Percentiles rank a stretch among this genome's conserved stretches.
Evolutionary conservation across 2,888 invertebrate species (phyloP).

Genomic region (Heliconius erato): DNA sequence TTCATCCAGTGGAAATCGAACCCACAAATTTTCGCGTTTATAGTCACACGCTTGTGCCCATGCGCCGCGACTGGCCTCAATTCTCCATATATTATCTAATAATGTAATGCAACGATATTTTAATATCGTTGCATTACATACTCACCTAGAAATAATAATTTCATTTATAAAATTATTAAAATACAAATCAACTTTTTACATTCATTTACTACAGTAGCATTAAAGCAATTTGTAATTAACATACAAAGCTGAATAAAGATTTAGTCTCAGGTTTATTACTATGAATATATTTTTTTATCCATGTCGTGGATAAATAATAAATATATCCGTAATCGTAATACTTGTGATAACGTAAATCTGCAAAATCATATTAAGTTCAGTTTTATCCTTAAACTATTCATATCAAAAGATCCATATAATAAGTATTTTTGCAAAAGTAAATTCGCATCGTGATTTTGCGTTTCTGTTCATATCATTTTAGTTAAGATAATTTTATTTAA

Average conservation of each 20-base stretch:
- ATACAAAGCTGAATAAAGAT: conserved; percentile 10
- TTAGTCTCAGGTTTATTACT: not conserved
- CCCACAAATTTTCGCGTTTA: not conserved
- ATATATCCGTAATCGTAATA: no score
- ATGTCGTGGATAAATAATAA: no score
- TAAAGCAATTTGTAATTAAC: not conserved
- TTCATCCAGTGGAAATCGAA: no score
- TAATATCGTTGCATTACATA: not conserved
- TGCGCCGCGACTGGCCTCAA: not conserved
- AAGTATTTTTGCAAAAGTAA: not conserved
- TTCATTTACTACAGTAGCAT: not conserved
- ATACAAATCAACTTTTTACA: not conserved
- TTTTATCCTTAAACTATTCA: not conserved
- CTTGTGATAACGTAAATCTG: not conserved
- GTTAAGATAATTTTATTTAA: no score
- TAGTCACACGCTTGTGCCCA: not conserved
- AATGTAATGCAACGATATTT: no score
- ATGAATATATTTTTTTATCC: not conserved
- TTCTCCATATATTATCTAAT: not conserved
- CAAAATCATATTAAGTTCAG: not conserved
- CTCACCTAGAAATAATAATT: not conserved
- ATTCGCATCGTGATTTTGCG: not conserved
- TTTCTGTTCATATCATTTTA: not conserved
- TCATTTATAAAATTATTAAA: not conserved
- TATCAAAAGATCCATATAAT: not conserved